Evolutionary conservation across 2,113 vertebrate species (phyloP), one percentile per base, ranked within the genome.

Genomic region (Oxyruncus cristatus): DNA sequence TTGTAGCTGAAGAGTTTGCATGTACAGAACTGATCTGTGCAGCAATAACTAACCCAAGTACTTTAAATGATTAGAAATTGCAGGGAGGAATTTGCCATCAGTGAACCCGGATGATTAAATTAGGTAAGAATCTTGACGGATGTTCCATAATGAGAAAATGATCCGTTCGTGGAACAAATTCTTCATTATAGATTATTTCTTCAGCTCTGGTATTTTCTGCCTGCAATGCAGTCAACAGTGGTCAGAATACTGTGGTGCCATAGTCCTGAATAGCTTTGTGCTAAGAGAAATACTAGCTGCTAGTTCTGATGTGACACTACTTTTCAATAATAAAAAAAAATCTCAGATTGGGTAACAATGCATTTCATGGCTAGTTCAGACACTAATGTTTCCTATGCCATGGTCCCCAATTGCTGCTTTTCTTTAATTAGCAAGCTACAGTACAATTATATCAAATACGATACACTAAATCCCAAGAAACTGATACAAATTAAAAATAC

Each of bases 131-230:
- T 77, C 56, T 84, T 89, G 55, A 78, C 59, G 86, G 55, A 62
- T 85, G 53, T 47, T 92, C 30, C 47, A 52, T 89, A 91, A 95
- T 71, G 61, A 93, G 61, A 91, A 94, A 89, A 85, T 81, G 3
- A 71, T 62, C 81, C 0, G 3, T 85, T 87, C 89, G 39, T 35
- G 15, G 61, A 93, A 46, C 32, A 71, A 81, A 16, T 42, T 37
- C 26, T 91, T 93, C 52, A 50, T 59, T 85, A 81, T 37, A 85
- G 47, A 85, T 89, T 81, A 77, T 82, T 91, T 63, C 65, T 85
- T 93, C 61, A 72, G 39, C 39, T 75, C 18, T 55, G 37, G 27
- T 50, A 53, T 93, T 95, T 91, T 94, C 46, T 75, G 14, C 53
- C 47, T 77, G 59, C 22, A 39, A 16, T 87, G 50, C 39, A 91